Base-by-base conservation (phyloP, 2,113 vertebrate species). In the Hemiprocne comata region DNA sequence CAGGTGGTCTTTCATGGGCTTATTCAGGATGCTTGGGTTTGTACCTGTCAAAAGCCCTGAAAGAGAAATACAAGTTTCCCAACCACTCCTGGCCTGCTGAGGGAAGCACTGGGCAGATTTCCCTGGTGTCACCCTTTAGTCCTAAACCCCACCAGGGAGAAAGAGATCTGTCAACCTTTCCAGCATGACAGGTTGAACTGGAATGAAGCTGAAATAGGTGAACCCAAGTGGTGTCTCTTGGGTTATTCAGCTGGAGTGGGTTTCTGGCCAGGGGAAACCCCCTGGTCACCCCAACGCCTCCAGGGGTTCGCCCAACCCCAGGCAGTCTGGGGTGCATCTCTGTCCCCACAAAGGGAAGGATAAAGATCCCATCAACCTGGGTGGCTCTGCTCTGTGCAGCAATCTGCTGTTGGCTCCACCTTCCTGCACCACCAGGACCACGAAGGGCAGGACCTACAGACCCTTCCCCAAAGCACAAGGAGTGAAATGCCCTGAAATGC, bases 381-480 rank as follows among this genome's bases (percentile, higher is more conserved):
- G 20, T 3, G 10, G 31, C 36, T 57, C 34, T n/a, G 78, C 50
- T 42, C 36, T 11, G 44, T 4, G 6, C 46, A 79, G 14, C 17
- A 28, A 48, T 26, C 38, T 26, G 26, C 58, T 13, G 4, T 10
- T 54, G 1, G 2, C 17, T 17, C 11, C 91, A 62, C 53, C 10
- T 87, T 46, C 38, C 62, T 64, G 66, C 67, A 19, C n/a, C 57
- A 17, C 4, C 1, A 31, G 53, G 31, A 76, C 17, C 57, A 26
- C 1, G 2, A 38, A 6, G 7, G n/a, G 55, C 70, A 60, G 78
- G 40, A 29, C 0, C 0, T 0, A 19, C 15, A 33, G 31, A 33
- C 36, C 57, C 26, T 78, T 74, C 61, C 60, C 54, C 60, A 57
- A 31, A 33, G 33, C 60, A 42, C 38, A 14, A 24, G 21, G 29